Base-by-base conservation (phyloP, 2,113 vertebrate species). In the Corythoichthys intestinalis region DNA sequence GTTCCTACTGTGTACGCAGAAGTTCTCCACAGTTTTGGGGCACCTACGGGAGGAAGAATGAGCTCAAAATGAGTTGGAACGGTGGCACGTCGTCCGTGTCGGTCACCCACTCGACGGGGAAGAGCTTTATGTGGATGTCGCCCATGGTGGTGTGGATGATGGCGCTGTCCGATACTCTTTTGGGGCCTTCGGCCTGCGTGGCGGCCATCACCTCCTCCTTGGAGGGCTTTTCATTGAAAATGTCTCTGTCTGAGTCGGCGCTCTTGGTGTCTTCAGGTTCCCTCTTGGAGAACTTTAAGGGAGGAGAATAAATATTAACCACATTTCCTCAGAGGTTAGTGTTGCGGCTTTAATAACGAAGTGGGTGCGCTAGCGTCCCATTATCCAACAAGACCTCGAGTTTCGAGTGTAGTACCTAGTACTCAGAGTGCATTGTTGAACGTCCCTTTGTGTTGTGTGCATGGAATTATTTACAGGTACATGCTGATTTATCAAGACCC, bases 161-260 rank as follows among this genome's bases (percentile, higher is more conserved):
- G 72, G 97, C 97, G 65, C 96, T 97, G 85, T 99, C 97, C 4
- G 97, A 98, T 66, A 99, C 95, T 62, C 97, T 93, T 83, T 98
- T 98, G 4, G 97, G 96, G 35, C 97, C 97, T 88, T 99, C 97
- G 6, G 97, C 96, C 88, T 98, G 97, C 28, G 97, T 98, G 71
- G 97, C 97, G n/a, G 97, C 97, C 97, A 99, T 98, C 64, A 99
- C 97, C 85, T 99, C 97, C 81, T 99, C 97, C 89, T 99, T 99
- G 41, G 96, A 98, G 3, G 97, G 97, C 66, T 98, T 99, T 89
- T 99, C 97, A 70, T 98, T 99, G 66, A 99, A 98, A 69, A 99
- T 94, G 84, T 99, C 97, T 85, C 97, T 89, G 90, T 99, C 97
- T 4, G 97, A 98, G 75, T 99, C 97, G 0, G 97, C 95, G 48